phyloP scores from a whole-genome alignment of 2,888 invertebrate species.

The Sisyra nigra region DNA sequence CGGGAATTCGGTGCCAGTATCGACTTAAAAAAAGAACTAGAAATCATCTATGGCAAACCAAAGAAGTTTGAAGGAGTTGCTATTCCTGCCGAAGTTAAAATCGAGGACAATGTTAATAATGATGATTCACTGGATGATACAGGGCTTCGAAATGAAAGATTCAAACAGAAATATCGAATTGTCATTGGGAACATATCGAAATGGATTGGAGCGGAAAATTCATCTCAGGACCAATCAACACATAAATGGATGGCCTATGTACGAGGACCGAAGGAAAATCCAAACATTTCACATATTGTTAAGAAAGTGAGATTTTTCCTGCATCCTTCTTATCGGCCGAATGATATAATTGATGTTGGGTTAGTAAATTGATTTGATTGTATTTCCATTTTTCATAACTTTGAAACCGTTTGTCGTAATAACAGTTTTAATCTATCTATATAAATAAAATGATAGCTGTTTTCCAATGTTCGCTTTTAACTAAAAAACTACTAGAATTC shows the following conservation, averaged over 20 bases:
- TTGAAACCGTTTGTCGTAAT: no score
- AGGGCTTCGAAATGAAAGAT: conserved; percentile 17
- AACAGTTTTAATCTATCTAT: no score
- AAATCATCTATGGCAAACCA: conserved; percentile 1
- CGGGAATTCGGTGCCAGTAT: conserved; percentile 14
- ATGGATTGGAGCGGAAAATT: conserved; percentile 51
- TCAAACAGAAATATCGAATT: conserved; percentile 23
- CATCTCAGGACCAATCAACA: conserved; percentile 50
- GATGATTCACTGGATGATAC: neutral
- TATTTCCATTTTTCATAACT: no score
- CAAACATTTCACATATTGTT: conserved; percentile 43
- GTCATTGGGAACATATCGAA: conserved; percentile 66
- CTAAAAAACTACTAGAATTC: no score
- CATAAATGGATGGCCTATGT: conserved; percentile 89
- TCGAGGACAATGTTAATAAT: neutral
- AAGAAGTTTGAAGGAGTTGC: conserved; percentile 5
- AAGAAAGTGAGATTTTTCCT: conserved; percentile 62
- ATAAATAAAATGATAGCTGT: no score
- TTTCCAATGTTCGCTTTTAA: no score
- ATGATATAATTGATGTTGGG: conserved; percentile 66
- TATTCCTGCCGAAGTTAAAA: conserved; percentile 4
- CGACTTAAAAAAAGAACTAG: neutral
- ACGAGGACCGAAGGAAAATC: conserved; percentile 44
- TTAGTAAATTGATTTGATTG: conserved; percentile 27
- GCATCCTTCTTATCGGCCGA: conserved; percentile 75